phyloP scores from a whole-genome alignment of 2,888 invertebrate species.

The Malthinus flaveolus region DNA sequence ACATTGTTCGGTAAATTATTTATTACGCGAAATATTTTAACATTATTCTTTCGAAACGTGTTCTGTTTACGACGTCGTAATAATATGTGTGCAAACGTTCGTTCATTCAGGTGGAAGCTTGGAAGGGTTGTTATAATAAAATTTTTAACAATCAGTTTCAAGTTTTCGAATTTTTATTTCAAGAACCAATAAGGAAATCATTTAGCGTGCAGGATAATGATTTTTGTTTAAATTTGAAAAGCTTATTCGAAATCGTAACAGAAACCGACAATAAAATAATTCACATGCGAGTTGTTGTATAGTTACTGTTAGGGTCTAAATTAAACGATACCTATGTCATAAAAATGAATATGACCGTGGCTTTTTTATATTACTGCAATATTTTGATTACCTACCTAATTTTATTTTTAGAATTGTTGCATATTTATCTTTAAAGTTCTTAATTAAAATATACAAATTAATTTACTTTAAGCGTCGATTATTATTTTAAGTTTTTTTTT shows the following conservation, averaged over 20 bases:
- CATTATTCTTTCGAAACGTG: no score
- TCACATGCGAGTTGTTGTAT: constrained; percentile 10
- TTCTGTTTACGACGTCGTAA: no score
- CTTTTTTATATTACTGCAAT: background rate
- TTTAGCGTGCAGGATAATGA: no score
- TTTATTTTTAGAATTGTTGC: background rate
- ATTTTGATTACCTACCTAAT: constrained; percentile 2
- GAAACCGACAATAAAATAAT: constrained; percentile 16
- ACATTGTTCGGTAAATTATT: no score
- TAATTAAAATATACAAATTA: constrained; percentile 6
- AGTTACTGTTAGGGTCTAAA: constrained; percentile 17
- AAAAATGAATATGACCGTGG: constrained; percentile 12
- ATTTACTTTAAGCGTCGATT: background rate
- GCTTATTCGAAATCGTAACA: constrained; percentile 16
- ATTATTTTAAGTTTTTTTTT: background rate
- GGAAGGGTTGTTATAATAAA: no score
- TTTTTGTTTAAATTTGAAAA: background rate
- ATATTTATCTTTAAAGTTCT: background rate
- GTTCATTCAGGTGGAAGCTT: no score
- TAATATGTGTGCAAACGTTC: no score
- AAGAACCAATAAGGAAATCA: no score
- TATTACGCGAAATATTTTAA: no score
- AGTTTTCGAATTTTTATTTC: no score
- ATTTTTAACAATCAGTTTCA: no score
- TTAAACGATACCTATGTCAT: constrained; percentile 19